Percentiles rank a stretch among this genome's conserved stretches.
These are phyloP conservation scores for Erythrocercus mccallii DNA, from an alignment of 2,113 vertebrate genomes.

Conservation along the genomic window DNA sequence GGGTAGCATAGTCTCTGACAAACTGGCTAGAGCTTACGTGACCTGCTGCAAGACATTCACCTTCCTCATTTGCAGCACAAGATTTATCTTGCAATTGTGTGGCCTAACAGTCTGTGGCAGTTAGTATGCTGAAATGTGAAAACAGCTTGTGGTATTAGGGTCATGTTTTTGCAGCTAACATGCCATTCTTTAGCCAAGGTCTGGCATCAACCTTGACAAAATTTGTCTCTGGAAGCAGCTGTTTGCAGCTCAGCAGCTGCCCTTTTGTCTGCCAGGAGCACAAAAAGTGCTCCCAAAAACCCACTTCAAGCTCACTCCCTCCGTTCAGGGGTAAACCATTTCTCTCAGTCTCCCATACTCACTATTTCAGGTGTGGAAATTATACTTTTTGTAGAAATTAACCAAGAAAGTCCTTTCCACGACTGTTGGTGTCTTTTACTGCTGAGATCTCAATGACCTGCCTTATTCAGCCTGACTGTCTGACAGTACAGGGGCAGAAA, in stretches of 20 bases:
- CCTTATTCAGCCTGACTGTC: neutral
- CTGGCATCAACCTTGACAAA: neutral
- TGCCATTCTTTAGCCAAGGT: neutral
- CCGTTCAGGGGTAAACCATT: neutral
- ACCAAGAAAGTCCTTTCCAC: neutral
- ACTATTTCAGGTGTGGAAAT: neutral
- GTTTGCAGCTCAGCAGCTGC: neutral
- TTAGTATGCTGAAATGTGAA: neutral
- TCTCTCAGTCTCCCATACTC: neutral
- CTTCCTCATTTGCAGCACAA: neutral
- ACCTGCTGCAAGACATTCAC: neutral
- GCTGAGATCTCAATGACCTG: neutral
- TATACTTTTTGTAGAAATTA: neutral
- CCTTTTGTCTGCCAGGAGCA: neutral
- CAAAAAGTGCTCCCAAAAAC: neutral
- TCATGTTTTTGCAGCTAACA: neutral
- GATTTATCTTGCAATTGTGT: neutral
- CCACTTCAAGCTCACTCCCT: neutral
- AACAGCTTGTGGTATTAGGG: neutral
- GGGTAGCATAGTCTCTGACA: rapidly evolving
- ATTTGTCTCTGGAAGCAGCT: neutral
- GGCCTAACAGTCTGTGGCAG: neutral
- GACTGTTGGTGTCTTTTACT: neutral
- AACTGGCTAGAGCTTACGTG: rapidly evolving
- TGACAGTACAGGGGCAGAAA: neutral